These are phyloP conservation scores for Cheilosia impressa DNA, from an alignment of 2,888 invertebrate species.

Conservation along the genomic window DNA sequence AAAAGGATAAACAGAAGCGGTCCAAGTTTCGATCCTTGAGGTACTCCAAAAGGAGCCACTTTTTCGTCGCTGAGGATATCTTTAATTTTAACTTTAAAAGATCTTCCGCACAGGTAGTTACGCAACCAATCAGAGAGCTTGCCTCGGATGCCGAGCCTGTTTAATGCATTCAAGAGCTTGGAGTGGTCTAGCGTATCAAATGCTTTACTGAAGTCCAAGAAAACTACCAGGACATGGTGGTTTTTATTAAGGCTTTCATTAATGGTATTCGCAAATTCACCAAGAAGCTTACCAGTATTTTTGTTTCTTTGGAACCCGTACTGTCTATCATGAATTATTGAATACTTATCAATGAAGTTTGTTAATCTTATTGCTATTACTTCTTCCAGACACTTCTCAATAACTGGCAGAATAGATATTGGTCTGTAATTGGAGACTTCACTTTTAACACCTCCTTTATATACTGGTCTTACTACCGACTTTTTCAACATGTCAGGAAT, in stretches of 20 bases:
- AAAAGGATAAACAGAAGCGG: no score
- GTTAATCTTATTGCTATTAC: constrained; percentile 1
- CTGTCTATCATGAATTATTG: constrained; percentile 2
- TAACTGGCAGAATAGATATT: background rate
- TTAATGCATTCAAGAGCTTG: background rate
- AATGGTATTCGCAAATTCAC: constrained; percentile 10
- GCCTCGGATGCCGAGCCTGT: background rate
- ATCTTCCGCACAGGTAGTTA: background rate
- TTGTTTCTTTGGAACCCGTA: constrained; percentile 38
- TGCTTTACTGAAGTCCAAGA: constrained; percentile 8
- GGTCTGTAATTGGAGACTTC: background rate
- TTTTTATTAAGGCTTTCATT: constrained; percentile 14
- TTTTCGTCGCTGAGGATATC: no score
- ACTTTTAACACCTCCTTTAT: background rate
- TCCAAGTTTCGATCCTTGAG: no score
- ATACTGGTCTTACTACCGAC: background rate
- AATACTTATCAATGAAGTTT: constrained; percentile 5
- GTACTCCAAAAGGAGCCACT: no score
- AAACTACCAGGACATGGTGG: constrained; percentile 7
- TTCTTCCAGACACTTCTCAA: constrained; percentile 13
- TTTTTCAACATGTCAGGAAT: background rate
- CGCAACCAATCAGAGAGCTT: background rate
- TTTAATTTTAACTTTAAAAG: no score
- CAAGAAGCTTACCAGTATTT: constrained; percentile 25
- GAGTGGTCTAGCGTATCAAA: constrained; percentile 9